phyloP scores from a whole-genome alignment of 2,797 vertebrate genomes.

The Pangasius macronema region DNA sequence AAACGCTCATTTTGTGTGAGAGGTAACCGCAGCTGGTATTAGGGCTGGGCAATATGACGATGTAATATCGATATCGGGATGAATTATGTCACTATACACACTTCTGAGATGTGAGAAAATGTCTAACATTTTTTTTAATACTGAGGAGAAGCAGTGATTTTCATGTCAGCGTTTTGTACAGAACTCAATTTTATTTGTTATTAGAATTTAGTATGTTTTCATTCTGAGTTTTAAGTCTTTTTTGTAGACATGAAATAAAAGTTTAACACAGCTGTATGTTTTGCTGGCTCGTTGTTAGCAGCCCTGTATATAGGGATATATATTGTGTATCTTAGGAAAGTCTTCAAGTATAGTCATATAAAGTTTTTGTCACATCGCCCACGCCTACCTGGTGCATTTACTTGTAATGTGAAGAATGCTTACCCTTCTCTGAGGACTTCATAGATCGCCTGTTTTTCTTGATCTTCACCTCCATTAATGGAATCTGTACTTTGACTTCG shows the following conservation, averaged over 20 bases:
- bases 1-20: background rate
- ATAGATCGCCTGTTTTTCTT: slow-evolving; percentile 75
- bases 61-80: background rate
- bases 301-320: background rate
- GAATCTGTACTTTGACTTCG: slow-evolving; percentile 69
- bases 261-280: background rate
- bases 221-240: background rate
- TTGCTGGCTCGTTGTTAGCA: background rate
- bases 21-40: background rate
- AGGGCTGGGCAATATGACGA: background rate
- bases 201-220: background rate
- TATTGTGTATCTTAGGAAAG: background rate
- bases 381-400: background rate
- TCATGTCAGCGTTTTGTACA: background rate
- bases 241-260: background rate
- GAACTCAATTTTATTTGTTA: background rate
- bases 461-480: slow-evolving; percentile 67
- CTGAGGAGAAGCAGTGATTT: background rate
- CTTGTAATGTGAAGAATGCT: slow-evolving; percentile 7
- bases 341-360: background rate
- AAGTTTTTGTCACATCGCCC: background rate
- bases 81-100: background rate
- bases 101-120: background rate
- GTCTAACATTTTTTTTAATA: background rate
- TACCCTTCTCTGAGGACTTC: slow-evolving; percentile 83